Evolutionary conservation across 2,888 invertebrate species (phyloP), one percentile per base, ranked within the genome.

Genomic region (Tolmerus cingulatus): DNA sequence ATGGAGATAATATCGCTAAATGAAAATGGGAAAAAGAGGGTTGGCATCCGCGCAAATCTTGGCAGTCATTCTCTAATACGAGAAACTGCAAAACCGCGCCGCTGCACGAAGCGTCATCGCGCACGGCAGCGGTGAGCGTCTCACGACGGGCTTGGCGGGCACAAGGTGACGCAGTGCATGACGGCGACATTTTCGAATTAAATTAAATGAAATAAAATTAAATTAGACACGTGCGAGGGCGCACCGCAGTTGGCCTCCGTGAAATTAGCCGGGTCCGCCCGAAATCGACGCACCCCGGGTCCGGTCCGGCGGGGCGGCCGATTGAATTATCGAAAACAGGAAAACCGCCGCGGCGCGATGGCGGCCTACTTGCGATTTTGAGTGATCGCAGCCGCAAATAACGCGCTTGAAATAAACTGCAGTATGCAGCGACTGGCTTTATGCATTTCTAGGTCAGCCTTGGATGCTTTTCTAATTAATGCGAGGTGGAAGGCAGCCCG

Each of bases 361-460:
- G 1, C 66, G 66, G 66, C 66, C 66, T 66, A 66, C 66, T 66
- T 66, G 66, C 66, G 66, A 66, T 66, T 51, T 66, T 66, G 66
- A 66, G 19, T 66, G 66, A 66, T 66, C 14, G 66, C 23, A 19
- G 23, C 66, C 66, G 66, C 74, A 23, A 7, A 77, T 77, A 77
- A 16, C 37, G 77, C 23, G 78, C 78, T 78, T 19, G 43, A 78
- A 78, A 78, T 78, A 78, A 78, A 78, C 78, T 43, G 19, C 66
- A 66, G 78, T 43, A 23, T 40, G 43, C 43, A 78, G 23, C 43
- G 43, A 77, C 77, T 43, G 78, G 40, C 23, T 78, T 46, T 23
- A 43, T 78, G 78, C 78, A 78, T 78, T 78, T 78, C 78, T 78
- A 78, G 78, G 78, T 78, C 78, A 78, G 40, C 78, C 43, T 43